Percentiles rank a stretch among this genome's conserved stretches.
These are phyloP conservation scores for Brachymystax lenok DNA, from an alignment of 2,797 vertebrate genomes.

Conservation along the genomic window DNA sequence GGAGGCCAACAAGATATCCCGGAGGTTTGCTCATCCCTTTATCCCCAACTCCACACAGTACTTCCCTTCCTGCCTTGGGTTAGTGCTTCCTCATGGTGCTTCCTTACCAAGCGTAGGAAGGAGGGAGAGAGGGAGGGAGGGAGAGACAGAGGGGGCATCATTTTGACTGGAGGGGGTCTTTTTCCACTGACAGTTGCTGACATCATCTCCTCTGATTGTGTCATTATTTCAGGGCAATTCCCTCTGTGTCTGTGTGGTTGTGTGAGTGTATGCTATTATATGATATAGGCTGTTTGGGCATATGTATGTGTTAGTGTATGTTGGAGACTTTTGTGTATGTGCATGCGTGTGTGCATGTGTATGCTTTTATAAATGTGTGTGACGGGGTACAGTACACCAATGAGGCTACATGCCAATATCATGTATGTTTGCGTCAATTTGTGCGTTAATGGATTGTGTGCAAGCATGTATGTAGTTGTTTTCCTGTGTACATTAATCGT, in stretches of 20 bases:
- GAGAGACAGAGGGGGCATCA: constrained; percentile 20
- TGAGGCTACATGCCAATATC: background rate
- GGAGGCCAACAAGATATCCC: background rate
- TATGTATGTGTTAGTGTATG: background rate
- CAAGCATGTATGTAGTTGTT: too few species aligned
- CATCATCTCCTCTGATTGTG: too few species aligned
- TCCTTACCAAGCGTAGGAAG: constrained; percentile 51
- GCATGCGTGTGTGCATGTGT: too few species aligned
- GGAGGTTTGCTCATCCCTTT: background rate
- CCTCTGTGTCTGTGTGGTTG: background rate
- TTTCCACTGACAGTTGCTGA: constrained; percentile 41
- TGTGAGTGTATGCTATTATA: background rate
- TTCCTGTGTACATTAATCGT: too few species aligned
- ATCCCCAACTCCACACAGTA: constrained; percentile 46
- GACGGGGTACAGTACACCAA: background rate
- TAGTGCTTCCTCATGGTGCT: constrained; percentile 46
- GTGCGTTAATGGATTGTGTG: background rate
- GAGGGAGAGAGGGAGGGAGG: constrained; percentile 4
- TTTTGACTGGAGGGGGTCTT: constrained; percentile 52
- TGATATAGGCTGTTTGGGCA: background rate
- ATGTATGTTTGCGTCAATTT: background rate
- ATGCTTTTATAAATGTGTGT: background rate
- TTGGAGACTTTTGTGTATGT: background rate
- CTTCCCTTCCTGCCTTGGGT: constrained; percentile 43
- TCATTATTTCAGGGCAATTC: constrained; percentile 21